These are phyloP conservation scores for Callithrix jacchus DNA, from an alignment of 2,113 vertebrate genomes.

Conservation along the genomic window DNA sequence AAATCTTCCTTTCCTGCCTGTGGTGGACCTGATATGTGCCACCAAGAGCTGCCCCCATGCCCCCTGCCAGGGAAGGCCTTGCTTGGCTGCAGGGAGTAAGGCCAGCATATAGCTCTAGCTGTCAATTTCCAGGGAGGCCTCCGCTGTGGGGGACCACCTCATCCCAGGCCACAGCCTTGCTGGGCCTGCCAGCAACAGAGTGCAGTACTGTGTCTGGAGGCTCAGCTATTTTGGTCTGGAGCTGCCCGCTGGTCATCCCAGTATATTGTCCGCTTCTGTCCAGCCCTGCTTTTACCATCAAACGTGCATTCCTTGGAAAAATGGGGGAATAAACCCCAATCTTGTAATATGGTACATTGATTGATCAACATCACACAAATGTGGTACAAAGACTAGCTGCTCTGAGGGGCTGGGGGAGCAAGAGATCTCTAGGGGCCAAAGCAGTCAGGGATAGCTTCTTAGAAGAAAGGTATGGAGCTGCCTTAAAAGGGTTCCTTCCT, in stretches of 20 bases:
- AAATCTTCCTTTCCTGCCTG: constrained; percentile 22
- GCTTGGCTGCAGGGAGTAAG: neutral
- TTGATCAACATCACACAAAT: neutral
- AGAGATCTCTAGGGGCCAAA: neutral
- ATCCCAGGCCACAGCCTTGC: neutral
- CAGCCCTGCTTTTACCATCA: neutral
- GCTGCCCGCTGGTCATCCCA: neutral
- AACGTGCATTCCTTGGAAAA: neutral
- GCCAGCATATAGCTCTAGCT: neutral
- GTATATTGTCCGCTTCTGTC: neutral
- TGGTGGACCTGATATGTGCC: neutral
- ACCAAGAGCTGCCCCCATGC: too few species aligned
- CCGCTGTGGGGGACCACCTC: neutral
- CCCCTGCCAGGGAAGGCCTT: neutral
- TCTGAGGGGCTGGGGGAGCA: neutral
- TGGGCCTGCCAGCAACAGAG: neutral
- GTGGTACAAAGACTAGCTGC: neutral
- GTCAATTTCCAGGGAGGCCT: neutral
- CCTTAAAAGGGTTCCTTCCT: neutral
- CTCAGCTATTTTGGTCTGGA: neutral
- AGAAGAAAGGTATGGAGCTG: neutral
- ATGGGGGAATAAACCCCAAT: neutral
- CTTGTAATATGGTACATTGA: neutral
- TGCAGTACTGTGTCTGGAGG: too few species aligned
- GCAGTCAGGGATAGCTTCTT: neutral